Evolutionary conservation across 2,113 vertebrate species (phyloP), one percentile per base, ranked within the genome.

Genomic region (Arvicanthis niloticus): DNA sequence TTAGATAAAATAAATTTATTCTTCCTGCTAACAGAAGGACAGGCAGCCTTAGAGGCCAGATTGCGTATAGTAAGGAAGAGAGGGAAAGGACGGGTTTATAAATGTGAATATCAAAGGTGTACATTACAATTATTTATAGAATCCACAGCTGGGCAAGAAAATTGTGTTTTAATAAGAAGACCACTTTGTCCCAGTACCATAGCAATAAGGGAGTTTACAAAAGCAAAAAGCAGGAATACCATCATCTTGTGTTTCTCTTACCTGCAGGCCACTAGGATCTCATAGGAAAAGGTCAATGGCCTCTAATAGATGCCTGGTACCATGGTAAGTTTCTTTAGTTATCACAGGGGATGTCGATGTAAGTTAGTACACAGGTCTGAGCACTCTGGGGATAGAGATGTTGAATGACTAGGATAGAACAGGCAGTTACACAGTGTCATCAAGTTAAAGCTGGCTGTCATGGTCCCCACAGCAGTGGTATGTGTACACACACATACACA

Each of bases 51-150:
- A 24, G 34, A 84, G 22, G 22, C 24, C 7, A 84, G 40, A 40
- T 7, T 29, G n/a, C n/a, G 17, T 42, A 1, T n/a, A 31, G 7
- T 17, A 7, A 1, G 2, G 13, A 17, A 40, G 37, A 13, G n/a
- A 42, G 7, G 7, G 2, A 62, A 84, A 29, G 1, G n/a, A 60
- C 26, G 1, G 17, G 56, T 29, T 42, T 84, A 42, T 42, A 62
- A 29, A 84, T 40, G 37, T 62, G 7, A 8, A 17, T 42, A 31
- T 62, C 81, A 84, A 62, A 62, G 22, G 13, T 62, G 7, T 62
- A 9, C 13, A 42, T 42, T 62, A 5, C 13, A 62, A 9, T 84
- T 16, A 29, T 16, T 24, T 24, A 29, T 84, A n/a, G n/a, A 17
- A 62, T 84, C n/a, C n/a, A 5, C 24, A 24, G 22, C 22, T 60